Evolutionary conservation across 2,113 vertebrate genomes (phyloP).

Genomic region (Tragulus kanchil): DNA sequence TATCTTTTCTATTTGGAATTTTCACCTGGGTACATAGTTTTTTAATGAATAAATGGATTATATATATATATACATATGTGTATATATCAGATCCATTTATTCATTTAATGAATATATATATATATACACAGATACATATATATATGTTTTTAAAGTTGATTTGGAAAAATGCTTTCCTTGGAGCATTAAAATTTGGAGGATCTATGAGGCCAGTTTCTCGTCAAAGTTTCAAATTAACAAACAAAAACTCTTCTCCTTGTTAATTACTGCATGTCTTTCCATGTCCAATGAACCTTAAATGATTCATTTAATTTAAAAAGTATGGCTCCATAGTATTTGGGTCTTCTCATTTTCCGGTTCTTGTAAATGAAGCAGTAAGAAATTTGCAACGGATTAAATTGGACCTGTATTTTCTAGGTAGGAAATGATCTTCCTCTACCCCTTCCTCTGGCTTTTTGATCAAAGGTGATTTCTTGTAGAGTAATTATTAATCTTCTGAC

Average conservation of each 20-base stretch:
- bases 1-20: not conserved
- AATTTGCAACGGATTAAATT: slow-evolving; percentile 65
- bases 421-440: slow-evolving; percentile 78
- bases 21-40: not conserved
- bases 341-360: slow-evolving; percentile 24
- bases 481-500: slow-evolving; percentile 83
- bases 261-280: not conserved
- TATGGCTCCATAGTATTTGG: not conserved
- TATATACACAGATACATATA: no score
- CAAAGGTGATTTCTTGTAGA: slow-evolving; percentile 78
- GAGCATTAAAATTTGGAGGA: not conserved
- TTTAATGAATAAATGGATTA: not conserved
- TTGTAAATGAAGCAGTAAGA: slow-evolving; percentile 60
- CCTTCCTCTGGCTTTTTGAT: slow-evolving; percentile 80
- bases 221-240: slow-evolving; percentile 55
- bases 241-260: slow-evolving; percentile 25
- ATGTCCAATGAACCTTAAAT: slow-evolving; percentile 51
- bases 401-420: slow-evolving; percentile 64
- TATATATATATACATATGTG: no score
- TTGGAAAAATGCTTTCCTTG: not conserved
- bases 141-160: not conserved
- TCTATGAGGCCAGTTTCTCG: not conserved
- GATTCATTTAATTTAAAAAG: slow-evolving; percentile 63
- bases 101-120: no score
- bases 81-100: no score